Conservation (phyloP, 1,140 invertebrate species). For the Tetragnatha versicolor region DNA sequence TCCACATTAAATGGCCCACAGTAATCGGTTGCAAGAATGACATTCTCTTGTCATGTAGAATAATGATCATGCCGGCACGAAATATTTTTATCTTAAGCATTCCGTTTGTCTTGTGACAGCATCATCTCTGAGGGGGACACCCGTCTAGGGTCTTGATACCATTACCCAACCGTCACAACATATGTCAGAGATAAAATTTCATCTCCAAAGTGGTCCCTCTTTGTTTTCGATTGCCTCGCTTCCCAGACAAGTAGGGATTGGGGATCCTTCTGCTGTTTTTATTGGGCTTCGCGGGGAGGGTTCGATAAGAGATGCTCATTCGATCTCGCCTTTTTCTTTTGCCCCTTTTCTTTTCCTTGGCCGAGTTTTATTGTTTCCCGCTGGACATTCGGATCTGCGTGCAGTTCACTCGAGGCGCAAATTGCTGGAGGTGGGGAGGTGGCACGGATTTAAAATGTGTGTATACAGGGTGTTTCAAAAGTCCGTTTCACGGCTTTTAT, state of each 20-base stretch:
- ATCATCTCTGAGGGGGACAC: constrained; percentile 19
- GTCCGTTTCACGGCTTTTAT: too few relatives aligned
- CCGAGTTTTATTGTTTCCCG: too few relatives aligned
- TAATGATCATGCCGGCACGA: constrained; percentile 24
- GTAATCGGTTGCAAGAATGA: constrained; percentile 31
- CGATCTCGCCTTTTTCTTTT: too few relatives aligned
- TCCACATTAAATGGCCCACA: constrained; percentile 23
- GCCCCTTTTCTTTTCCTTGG: too few relatives aligned
- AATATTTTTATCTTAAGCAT: constrained; percentile 50
- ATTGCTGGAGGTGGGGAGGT: too few relatives aligned
- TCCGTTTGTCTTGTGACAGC: constrained; percentile 42
- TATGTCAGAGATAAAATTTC: constrained; percentile 44
- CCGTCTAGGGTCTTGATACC: constrained; percentile 31
- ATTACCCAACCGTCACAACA: constrained; percentile 45
- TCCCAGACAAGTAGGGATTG: constrained; percentile 13
- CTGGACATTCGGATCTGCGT: too few relatives aligned
- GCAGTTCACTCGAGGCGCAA: too few relatives aligned
- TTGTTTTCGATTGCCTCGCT: constrained; percentile 14
- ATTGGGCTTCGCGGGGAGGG: constrained; percentile 10
- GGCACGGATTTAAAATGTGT: too few relatives aligned
- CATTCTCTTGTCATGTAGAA: constrained; percentile 46
- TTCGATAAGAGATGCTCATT: not conserved
- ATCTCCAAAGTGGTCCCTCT: constrained; percentile 43
- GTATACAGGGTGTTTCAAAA: too few relatives aligned
- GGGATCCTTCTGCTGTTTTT: constrained; percentile 23